Base-by-base conservation (phyloP, 1,140 invertebrate species). In the Geopemphigus sp. region DNA sequence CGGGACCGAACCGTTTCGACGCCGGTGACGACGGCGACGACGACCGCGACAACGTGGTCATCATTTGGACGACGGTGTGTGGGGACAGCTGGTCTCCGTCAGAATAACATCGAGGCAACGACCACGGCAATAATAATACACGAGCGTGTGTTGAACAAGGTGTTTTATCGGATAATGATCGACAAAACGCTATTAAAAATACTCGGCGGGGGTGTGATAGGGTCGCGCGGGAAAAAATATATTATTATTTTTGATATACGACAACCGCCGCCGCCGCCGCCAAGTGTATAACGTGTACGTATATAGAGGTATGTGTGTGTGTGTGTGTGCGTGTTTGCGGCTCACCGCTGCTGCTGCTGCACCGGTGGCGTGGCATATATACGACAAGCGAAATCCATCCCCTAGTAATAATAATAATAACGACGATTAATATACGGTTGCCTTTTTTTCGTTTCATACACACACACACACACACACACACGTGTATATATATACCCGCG, bases 161-260 rank as follows among this genome's bases (percentile, higher is more conserved):
- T 78, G 74, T 78, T 78, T 78, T 78, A 78, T 78, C 74, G 74
- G 74, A 78, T 78, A 78, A 78, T 78, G 57, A 78, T 78, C 74
- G 74, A 78, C 74, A 50, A 78, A 78, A 78, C 57, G 74, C 57
- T 78, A 78, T 78, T 78, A 78, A 78, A 74, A 78, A 63, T 50
- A 63, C 74, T 45, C 74, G 32, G 74, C 74, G 57, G 74, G 74
- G 74, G 74, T 78, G 74, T 61, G 24, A 26, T 26, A 14, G 32
- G 39, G 74, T 76, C 24, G 29, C 53, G 32, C 29, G 15, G 56
- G 56, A 57, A 56, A 76, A 56, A 59, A 45, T 39, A 53, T 73
- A 59, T 61, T 78, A 61, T 72, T 54, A 29, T 72, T 72, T 72
- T 72, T 54, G 47, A 32, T 50, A 50, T 61, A 61, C 74, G 74